Percentiles rank a stretch among this genome's conserved stretches.
Evolutionary conservation across 1,140 invertebrate genomes (phyloP).

Genomic region (Zaprionus lachaisei): DNA sequence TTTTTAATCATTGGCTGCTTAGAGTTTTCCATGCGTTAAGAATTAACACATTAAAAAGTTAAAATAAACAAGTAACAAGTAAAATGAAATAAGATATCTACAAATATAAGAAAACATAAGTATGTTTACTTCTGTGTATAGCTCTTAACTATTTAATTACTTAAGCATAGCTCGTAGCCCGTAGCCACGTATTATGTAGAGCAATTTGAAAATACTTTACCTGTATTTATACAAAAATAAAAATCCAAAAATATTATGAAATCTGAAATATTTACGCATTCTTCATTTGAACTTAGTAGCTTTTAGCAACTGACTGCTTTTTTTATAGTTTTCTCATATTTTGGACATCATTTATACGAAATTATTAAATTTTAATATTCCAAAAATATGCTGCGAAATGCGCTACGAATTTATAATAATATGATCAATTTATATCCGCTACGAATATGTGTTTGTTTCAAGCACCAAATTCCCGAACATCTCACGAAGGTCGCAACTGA

Average conservation of each 20-base stretch:
- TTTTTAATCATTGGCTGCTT: slow-evolving; percentile 44
- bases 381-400: background rate
- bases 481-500: slow-evolving; percentile 86
- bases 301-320: background rate
- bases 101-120: slow-evolving; percentile 5
- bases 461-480: slow-evolving; percentile 87
- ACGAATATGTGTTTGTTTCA: slow-evolving; percentile 5
- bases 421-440: background rate
- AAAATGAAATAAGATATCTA: background rate
- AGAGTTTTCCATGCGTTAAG: slow-evolving; percentile 59
- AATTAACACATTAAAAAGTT: slow-evolving; percentile 37
- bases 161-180: slow-evolving; percentile 68
- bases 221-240: slow-evolving; percentile 66
- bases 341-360: background rate
- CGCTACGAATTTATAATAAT: background rate
- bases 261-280: background rate
- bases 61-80: background rate
- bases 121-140: slow-evolving; percentile 64
- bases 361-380: background rate
- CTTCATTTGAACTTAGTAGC: background rate
- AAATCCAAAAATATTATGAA: slow-evolving; percentile 54
- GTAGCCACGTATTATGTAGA: slow-evolving; percentile 74
- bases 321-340: background rate
- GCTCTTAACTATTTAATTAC: slow-evolving; percentile 65
- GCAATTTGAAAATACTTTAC: slow-evolving; percentile 57